Evolutionary conservation across 2,797 vertebrate genomes (phyloP), one percentile per base, ranked within the genome.

Genomic region (Leptodactylus fallax): DNA sequence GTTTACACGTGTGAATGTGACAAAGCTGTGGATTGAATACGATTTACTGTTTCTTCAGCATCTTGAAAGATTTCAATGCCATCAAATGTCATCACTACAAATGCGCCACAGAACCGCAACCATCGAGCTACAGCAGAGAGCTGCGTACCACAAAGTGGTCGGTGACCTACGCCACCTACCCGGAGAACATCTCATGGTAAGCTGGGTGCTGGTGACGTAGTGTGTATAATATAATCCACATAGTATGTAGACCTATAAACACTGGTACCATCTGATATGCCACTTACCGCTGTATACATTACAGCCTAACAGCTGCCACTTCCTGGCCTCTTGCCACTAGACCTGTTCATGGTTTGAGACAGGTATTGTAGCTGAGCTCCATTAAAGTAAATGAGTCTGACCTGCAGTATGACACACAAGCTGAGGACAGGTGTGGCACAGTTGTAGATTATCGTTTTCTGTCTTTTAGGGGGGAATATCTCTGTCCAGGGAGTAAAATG

Each of bases 41-140:
- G 8, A 49, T 72, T n/a, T 47, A 27, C 7, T 86, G 14, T 88
- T 91, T 7, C n/a, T 85, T 21, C 91, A 99, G 98, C 86, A 95
- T 99, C 91, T 93, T 99, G 82, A 99, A 96, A 91, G 98, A 99
- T 93, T 99, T 98, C 94, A 98, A 98, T 0, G 97, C 97, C 6
- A 94, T 98, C 45, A 92, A 97, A 79, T 98, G 97, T 90, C 95
- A 95, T 56, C 90, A 91, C 61, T 95, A 95, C 86, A 92, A 92
- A 17, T 97, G 96, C 88, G 93, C 92, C 87, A 92, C 92, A 1
- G 92, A 95, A 13, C 95, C 95, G 7, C 97, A 98, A 87, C 95
- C 96, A 0, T 99, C 98, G 0, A 88, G 95, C 56, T 87, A 92
- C 3, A 96, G 97, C 84, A 90, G 21, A 63, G 86, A 92, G 60